Conservation (phyloP, 64 coral and sea anemone species). For the Pocillopora damicornis region DNA sequence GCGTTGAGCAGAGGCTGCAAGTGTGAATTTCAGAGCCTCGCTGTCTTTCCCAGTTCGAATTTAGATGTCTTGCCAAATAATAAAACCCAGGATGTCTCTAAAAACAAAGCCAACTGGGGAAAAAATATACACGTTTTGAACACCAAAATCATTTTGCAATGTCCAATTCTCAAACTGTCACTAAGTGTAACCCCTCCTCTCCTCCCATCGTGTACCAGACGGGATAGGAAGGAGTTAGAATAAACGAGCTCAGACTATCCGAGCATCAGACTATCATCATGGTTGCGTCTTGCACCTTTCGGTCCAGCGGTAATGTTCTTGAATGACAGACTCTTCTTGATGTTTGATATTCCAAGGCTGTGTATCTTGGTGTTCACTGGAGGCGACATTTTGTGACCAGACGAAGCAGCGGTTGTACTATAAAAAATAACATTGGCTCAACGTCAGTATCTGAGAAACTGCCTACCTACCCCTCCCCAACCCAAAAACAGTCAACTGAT, state of each 20-base stretch:
- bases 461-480: too few relatives aligned
- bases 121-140: too few relatives aligned
- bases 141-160: too few relatives aligned
- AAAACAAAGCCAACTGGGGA: background rate
- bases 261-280: background rate
- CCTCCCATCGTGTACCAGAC: too few relatives aligned
- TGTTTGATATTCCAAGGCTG: constrained; percentile 77
- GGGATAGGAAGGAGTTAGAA: background rate
- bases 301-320: constrained; percentile 90
- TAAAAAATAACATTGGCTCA: background rate
- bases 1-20: too few relatives aligned
- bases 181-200: too few relatives aligned
- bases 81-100: background rate
- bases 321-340: constrained; percentile 97
- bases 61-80: background rate
- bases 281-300: constrained; percentile 26
- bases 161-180: too few relatives aligned
- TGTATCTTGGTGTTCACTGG: constrained; percentile 68
- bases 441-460: too few relatives aligned
- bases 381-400: constrained; percentile 76
- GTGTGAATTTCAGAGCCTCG: too few relatives aligned
- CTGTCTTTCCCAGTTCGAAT: too few relatives aligned
- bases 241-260: background rate
- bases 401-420: constrained; percentile 38
- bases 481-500: too few relatives aligned